Conservation (phyloP, 2,113 vertebrate species). For the Capreolus pygargus region DNA sequence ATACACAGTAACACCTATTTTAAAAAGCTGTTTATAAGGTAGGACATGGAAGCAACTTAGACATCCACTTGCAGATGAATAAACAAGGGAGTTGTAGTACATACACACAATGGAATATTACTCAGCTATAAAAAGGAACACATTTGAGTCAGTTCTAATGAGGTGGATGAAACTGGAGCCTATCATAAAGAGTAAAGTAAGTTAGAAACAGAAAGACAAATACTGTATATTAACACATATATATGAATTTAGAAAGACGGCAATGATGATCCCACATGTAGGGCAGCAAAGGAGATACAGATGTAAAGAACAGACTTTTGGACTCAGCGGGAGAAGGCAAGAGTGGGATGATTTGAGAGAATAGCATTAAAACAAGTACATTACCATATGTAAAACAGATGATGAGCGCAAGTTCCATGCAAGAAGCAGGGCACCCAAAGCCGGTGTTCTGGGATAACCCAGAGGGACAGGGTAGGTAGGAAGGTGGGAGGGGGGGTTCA, state of each 20-base stretch:
- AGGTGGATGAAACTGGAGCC: not conserved
- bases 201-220: not conserved
- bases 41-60: not conserved
- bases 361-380: not conserved
- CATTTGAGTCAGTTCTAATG: not conserved
- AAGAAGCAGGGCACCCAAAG: not conserved
- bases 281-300: not conserved
- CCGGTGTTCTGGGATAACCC: not conserved
- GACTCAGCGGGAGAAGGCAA: not conserved
- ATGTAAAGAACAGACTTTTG: not conserved
- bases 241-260: not conserved
- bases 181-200: not conserved
- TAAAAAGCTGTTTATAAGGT: not conserved
- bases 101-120: not conserved
- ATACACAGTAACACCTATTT: not conserved
- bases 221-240: not conserved
- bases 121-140: not conserved
- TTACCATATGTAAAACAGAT: not conserved
- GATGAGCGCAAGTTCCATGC: not conserved
- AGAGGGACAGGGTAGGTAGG: not conserved
- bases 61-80: not conserved
- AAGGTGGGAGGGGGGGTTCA: not conserved
- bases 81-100: not conserved
- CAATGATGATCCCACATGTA: not conserved
- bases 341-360: not conserved